phyloP scores from a whole-genome alignment of 1,140 invertebrate species.

The Lepidurus couesii region DNA sequence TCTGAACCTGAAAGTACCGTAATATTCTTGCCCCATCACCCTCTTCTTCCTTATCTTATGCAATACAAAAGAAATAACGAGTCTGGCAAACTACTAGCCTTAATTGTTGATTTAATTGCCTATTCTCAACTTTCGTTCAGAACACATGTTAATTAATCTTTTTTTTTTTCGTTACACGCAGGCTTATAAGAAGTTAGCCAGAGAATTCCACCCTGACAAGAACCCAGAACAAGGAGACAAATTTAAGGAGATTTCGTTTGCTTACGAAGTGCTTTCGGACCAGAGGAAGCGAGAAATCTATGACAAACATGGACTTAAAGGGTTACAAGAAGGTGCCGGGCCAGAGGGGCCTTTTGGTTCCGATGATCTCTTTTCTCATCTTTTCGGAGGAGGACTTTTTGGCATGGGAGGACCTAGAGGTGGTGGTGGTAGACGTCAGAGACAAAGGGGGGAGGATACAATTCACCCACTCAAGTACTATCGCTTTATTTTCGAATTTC shows the following conservation, averaged over 20 bases:
- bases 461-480: conserved; percentile 56
- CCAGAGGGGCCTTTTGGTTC: conserved; percentile 52
- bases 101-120: not conserved
- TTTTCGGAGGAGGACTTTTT: conserved; percentile 57
- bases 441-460: conserved; percentile 41
- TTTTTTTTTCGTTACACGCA: conserved; percentile 41
- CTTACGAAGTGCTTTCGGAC: conserved; percentile 74
- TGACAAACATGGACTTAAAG: conserved; percentile 71
- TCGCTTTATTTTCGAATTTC: not conserved
- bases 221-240: conserved; percentile 74
- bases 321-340: conserved; percentile 63
- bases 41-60: conserved; percentile 20
- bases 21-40: not conserved
- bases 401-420: conserved; percentile 48
- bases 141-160: not conserved
- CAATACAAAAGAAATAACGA: conserved; percentile 22
- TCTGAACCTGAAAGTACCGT: not conserved
- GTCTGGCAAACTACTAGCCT: not conserved
- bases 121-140: not conserved
- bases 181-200: conserved; percentile 76
- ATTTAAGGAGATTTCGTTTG: conserved; percentile 84
- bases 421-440: conserved; percentile 47
- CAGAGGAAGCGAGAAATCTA: conserved; percentile 57
- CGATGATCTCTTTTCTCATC: conserved; percentile 58
- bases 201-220: conserved; percentile 83